phyloP scores from a whole-genome alignment of 2,888 invertebrate species.

The Noctua janthe region DNA sequence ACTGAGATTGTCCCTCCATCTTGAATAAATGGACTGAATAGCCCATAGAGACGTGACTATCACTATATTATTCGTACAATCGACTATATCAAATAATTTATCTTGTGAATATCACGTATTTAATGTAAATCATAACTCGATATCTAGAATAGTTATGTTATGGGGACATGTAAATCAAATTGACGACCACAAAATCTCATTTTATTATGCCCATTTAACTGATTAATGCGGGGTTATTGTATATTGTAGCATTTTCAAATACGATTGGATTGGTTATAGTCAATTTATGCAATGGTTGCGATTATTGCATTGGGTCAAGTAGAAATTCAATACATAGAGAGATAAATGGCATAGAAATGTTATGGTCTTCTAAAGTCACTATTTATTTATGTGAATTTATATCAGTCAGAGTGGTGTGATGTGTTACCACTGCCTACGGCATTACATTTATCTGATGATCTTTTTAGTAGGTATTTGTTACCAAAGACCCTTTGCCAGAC shows the following conservation, averaged over 20 bases:
- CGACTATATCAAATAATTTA: constrained; percentile 37
- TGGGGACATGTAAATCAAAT: constrained; percentile 52
- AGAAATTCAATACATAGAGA: constrained; percentile 26
- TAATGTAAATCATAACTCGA: constrained; percentile 57
- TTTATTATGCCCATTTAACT: constrained; percentile 52
- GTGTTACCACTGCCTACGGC: not conserved
- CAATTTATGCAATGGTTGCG: constrained; percentile 7
- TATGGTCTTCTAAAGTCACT: not conserved
- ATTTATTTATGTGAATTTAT: not conserved
- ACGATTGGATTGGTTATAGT: constrained; percentile 17
- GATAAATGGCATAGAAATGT: constrained; percentile 1
- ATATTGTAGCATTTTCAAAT: constrained; percentile 36
- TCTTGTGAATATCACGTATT: constrained; percentile 36
- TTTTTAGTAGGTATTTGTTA: not conserved
- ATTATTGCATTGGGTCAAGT: constrained; percentile 19
- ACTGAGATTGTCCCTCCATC: not conserved
- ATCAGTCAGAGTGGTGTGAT: not conserved
- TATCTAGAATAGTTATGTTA: constrained; percentile 54
- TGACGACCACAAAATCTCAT: constrained; percentile 38
- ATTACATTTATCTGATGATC: not conserved
- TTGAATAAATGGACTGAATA: constrained; percentile 37
- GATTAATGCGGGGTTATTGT: constrained; percentile 43
- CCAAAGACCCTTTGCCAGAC: not conserved
- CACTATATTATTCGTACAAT: constrained; percentile 43
- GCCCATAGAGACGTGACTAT: constrained; percentile 41